phyloP scores from a whole-genome alignment of 2,113 vertebrate genomes.

The Corythoichthys intestinalis region DNA sequence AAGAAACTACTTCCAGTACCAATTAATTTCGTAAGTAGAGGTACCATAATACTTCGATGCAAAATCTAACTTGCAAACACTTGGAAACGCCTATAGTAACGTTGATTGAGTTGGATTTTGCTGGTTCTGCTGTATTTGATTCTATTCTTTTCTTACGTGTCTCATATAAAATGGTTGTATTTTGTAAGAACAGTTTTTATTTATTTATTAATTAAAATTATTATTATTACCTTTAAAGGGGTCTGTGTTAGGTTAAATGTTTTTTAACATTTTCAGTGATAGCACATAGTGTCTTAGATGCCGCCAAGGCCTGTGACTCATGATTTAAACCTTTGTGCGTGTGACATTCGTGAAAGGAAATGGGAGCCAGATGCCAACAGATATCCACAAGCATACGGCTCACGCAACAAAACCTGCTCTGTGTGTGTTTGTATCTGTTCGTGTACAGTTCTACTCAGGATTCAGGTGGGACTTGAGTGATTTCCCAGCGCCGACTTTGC shows the following conservation, averaged over 20 bases:
- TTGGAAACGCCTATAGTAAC: no score
- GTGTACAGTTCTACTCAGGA: slow-evolving; percentile 31
- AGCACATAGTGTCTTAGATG: slow-evolving; percentile 57
- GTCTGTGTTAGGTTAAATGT: slow-evolving; percentile 23
- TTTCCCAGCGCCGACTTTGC: slow-evolving; percentile 41
- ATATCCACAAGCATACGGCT: slow-evolving; percentile 71
- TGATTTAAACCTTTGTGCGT: slow-evolving; percentile 61
- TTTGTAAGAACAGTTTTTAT: no score
- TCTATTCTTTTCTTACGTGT: no score
- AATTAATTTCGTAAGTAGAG: no score
- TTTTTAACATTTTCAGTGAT: slow-evolving; percentile 45
- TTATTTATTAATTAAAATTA: no score
- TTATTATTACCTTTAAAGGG: background rate
- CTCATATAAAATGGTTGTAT: no score
- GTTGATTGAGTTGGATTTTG: no score
- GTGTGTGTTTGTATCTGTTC: slow-evolving; percentile 17
- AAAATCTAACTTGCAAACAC: no score
- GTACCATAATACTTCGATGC: no score
- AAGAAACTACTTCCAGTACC: no score
- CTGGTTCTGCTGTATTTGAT: no score
- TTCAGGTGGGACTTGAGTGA: slow-evolving; percentile 50
- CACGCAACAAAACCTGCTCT: slow-evolving; percentile 43
- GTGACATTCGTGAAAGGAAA: slow-evolving; percentile 70
- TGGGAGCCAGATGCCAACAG: slow-evolving; percentile 76
- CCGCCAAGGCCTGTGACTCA: slow-evolving; percentile 71